phyloP scores from a whole-genome alignment of 2,113 vertebrate species.

The Lycocorax pyrrhopterus region DNA sequence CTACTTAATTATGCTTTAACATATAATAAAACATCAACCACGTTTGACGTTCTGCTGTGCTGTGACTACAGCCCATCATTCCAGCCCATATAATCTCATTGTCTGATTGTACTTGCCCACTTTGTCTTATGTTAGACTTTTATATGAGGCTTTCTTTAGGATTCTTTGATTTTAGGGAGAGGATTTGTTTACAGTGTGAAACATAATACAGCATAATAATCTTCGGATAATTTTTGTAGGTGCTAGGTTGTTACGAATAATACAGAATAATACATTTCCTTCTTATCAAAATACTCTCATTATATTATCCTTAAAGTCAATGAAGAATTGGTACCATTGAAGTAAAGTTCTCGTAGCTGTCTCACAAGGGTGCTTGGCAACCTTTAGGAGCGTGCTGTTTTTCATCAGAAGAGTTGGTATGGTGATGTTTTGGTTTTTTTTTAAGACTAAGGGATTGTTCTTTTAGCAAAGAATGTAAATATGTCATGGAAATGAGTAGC shows the following conservation, averaged over 20 bases:
- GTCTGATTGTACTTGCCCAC: constrained; percentile 7
- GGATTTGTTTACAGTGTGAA: not conserved
- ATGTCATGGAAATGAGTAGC: not conserved
- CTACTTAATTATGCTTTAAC: not conserved
- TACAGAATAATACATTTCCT: not conserved
- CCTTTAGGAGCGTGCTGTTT: not conserved
- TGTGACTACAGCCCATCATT: not conserved
- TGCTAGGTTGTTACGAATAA: not conserved
- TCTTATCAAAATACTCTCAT: not conserved
- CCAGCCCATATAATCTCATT: not conserved
- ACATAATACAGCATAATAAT: not conserved
- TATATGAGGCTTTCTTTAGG: not conserved
- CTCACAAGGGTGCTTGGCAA: not conserved
- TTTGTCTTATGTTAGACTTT: not conserved
- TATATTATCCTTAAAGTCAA: not conserved
- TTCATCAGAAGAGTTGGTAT: not conserved
- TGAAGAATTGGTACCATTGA: not conserved
- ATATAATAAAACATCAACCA: not conserved
- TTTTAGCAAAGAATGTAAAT: not conserved
- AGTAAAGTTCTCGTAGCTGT: not conserved
- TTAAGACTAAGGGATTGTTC: not conserved
- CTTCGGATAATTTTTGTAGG: not conserved
- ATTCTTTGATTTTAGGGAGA: constrained; percentile 3
- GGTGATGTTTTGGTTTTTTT: not conserved
- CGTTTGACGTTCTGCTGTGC: not conserved